Evolutionary conservation across 1,140 invertebrate species (phyloP).

Genomic region (Magallana gigas): DNA sequence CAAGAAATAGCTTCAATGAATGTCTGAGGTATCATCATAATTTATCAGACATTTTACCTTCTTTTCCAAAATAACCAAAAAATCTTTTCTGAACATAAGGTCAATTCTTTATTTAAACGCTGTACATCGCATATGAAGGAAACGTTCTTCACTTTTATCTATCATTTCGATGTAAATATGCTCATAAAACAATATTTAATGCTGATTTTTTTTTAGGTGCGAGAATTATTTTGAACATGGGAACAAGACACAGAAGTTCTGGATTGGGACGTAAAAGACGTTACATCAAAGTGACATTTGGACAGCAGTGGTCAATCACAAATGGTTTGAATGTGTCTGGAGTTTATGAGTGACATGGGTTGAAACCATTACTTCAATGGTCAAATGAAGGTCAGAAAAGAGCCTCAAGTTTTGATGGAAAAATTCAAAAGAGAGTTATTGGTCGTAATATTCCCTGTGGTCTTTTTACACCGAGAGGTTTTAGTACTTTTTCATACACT

Average conservation of each 20-base stretch:
- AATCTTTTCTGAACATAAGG: too few species aligned
- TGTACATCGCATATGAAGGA: too few species aligned
- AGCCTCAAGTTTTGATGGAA: constrained; percentile 21
- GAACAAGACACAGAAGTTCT: background rate
- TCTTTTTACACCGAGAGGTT: constrained; percentile 5
- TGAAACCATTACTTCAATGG: background rate
- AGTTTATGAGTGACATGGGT: constrained; percentile 7
- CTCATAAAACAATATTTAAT: background rate
- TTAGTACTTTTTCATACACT: constrained; percentile 36
- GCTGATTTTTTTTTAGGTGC: background rate
- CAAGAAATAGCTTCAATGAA: too few species aligned
- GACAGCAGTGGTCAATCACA: constrained; percentile 21
- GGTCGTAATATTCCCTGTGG: background rate
- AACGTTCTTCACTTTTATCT: background rate
- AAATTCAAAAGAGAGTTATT: constrained; percentile 37
- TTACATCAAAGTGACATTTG: background rate
- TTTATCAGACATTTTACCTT: too few species aligned
- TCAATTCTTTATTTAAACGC: too few species aligned
- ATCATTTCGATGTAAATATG: background rate
- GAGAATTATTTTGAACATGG: constrained; percentile 19
- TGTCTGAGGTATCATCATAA: too few species aligned
- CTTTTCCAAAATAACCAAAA: too few species aligned
- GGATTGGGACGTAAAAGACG: background rate
- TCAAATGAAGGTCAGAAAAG: background rate
- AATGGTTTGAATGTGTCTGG: constrained; percentile 14